phyloP scores from a whole-genome alignment of 2,888 invertebrate genomes.

The Drosophila kuntzei region DNA sequence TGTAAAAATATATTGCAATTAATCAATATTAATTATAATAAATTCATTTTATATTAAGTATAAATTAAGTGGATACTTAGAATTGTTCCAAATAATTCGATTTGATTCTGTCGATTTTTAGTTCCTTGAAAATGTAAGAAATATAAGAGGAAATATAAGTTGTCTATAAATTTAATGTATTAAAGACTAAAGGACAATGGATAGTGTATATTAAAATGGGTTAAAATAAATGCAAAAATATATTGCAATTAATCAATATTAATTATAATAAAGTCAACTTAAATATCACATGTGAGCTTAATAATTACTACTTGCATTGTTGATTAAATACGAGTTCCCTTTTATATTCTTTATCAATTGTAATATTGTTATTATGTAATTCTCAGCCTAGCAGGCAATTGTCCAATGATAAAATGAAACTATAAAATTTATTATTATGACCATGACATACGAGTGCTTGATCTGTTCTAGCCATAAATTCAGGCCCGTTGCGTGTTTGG shows the following conservation, averaged over 20 bases:
- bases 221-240: not conserved
- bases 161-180: not conserved
- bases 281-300: not conserved
- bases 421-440: constrained; percentile 76
- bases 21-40: not conserved
- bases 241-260: not conserved
- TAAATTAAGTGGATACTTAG: not conserved
- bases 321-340: constrained; percentile 6
- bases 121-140: no score
- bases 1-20: constrained; percentile 2
- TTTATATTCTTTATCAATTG: constrained; percentile 6
- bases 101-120: no score
- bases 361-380: constrained; percentile 13
- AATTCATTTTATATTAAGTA: not conserved
- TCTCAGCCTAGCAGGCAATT: constrained; percentile 13
- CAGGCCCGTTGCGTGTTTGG: constrained; percentile 40
- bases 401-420: constrained; percentile 65
- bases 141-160: no score
- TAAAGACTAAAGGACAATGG: not conserved
- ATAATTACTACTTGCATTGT: constrained; percentile 14
- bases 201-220: not conserved
- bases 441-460: constrained; percentile 69
- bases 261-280: constrained; percentile 4
- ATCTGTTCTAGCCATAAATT: constrained; percentile 74
- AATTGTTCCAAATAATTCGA: not conserved